Base-by-base conservation (phyloP, 2,888 invertebrate genomes). In the Drosophila mettleri region DNA sequence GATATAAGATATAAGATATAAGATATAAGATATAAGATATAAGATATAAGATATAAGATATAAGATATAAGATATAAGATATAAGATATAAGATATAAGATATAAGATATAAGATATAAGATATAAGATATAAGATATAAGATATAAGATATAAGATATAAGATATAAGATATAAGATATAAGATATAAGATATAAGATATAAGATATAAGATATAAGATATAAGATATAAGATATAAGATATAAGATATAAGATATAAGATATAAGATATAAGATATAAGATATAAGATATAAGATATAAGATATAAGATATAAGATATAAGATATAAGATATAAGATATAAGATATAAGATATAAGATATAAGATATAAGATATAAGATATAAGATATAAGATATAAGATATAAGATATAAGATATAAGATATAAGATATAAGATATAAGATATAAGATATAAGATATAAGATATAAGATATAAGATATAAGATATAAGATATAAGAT, bases 21-120 rank as follows among this genome's bases (percentile, higher is more conserved):
- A 39, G 39, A 39, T 39, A 39, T 39, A 39, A 39, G 39, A 39
- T 39, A 39, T 39, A 39, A 39, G 39, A 39, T 39, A 39, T 39
- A 39, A 39, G 39, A 39, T 39, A 39, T 39, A 39, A 39, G 39
- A 39, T 39, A 39, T 39, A 39, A 39, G 39, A 39, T 39, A 39
- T 39, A 39, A 39, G 39, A 39, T 39, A 39, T 39, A 39, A 39
- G 39, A 39, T 39, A 39, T 39, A 39, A 39, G 39, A 39, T 39
- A 39, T 39, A 39, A 39, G 39, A 39, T 39, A 39, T 39, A 39
- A 39, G 39, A 39, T 39, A 39, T 39, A 39, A 39, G 39, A 39
- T 39, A 39, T 39, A 39, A 39, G 39, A 39, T 39, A 39, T 39
- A 39, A 39, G 39, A 39, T 39, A 39, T 39, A 39, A 39, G 39